Conservation (phyloP, 2,888 invertebrate genomes). For the Drosophila kambysellisi region DNA sequence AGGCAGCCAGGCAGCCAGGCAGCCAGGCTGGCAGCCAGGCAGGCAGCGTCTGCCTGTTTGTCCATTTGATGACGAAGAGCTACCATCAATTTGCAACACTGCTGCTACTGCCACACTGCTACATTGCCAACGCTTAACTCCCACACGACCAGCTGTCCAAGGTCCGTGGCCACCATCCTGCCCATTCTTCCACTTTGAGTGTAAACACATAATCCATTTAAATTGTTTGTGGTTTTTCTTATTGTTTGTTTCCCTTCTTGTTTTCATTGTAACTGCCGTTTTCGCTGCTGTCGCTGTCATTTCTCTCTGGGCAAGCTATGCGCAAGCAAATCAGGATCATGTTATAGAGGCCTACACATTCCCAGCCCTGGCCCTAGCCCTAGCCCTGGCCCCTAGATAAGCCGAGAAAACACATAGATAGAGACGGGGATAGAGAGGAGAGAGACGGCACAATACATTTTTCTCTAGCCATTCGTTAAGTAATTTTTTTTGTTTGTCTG, state of each 20-base stretch:
- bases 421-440: not conserved
- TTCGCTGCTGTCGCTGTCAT: conserved; percentile 55
- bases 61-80: conserved; percentile 74
- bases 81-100: conserved; percentile 75
- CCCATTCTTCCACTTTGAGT: conserved; percentile 58
- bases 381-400: conserved; percentile 39
- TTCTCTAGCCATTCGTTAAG: conserved; percentile 19
- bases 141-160: conserved; percentile 17
- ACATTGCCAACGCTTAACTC: conserved; percentile 23
- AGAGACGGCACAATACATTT: conserved; percentile 18
- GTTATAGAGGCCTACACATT: conserved; percentile 50
- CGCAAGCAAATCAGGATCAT: conserved; percentile 58
- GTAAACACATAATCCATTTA: conserved; percentile 80
- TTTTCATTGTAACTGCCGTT: conserved; percentile 63
- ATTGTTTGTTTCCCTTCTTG: conserved; percentile 74
- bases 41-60: conserved; percentile 51
- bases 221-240: conserved; percentile 79
- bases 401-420: not conserved
- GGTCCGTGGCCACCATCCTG: conserved; percentile 12
- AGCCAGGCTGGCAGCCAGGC: conserved; percentile 20
- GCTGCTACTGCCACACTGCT: conserved; percentile 28
- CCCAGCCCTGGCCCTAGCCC: not conserved
- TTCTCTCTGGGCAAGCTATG: conserved; percentile 52
- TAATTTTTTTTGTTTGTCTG: conserved; percentile 18
- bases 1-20: conserved; percentile 18